Evolutionary conservation across 1,140 invertebrate species (phyloP).

Genomic region (Drosophila novamexicana): DNA sequence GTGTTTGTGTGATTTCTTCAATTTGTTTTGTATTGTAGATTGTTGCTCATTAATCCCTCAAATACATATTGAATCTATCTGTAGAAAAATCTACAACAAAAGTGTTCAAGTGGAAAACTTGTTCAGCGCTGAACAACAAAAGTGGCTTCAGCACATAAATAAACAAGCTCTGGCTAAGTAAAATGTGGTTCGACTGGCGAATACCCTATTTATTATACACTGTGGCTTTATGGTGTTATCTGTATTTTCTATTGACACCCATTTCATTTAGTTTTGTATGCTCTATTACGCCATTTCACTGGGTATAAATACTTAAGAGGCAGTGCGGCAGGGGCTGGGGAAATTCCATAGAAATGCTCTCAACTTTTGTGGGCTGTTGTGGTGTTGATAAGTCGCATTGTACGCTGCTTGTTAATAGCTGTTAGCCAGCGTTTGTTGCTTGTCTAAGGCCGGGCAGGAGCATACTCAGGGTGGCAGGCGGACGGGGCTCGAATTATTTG

Average conservation of each 20-base stretch:
- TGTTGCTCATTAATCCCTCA: conserved; percentile 80
- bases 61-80: conserved; percentile 72
- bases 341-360: conserved; percentile 43
- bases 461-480: background rate
- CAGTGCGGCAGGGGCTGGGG: background rate
- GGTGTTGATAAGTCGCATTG: conserved; percentile 81
- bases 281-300: background rate
- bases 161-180: conserved; percentile 1
- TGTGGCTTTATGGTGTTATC: background rate
- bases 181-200: background rate
- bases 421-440: conserved; percentile 39
- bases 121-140: conserved; percentile 39
- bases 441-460: conserved; percentile 40
- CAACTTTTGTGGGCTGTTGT: conserved; percentile 66
- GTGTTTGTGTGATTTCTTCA: conserved; percentile 51
- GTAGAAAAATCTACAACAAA: conserved; percentile 70
- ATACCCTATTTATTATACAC: conserved; percentile 16
- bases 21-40: conserved; percentile 75
- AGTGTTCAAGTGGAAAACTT: conserved; percentile 81
- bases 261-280: background rate
- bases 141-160: conserved; percentile 32
- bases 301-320: conserved; percentile 9
- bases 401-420: conserved; percentile 73
- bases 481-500: conserved; percentile 66
- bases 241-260: background rate